These are phyloP conservation scores for Charanyca ferruginea DNA, from an alignment of 2,888 invertebrate genomes.

Conservation along the genomic window DNA sequence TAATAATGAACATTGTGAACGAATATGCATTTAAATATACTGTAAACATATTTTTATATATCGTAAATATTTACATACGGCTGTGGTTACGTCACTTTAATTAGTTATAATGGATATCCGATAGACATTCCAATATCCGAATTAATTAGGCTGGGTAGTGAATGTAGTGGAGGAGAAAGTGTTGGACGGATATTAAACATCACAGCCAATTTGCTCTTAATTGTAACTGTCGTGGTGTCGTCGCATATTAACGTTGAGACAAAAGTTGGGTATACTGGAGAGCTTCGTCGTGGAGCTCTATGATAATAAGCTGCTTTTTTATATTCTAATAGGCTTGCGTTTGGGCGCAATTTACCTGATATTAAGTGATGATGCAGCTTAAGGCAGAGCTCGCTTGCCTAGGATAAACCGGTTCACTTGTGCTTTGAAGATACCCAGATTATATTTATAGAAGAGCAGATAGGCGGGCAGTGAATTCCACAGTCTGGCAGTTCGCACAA, in stretches of 20 bases:
- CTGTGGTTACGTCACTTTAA: constrained; percentile 40
- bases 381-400: no score
- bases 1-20: constrained; percentile 60
- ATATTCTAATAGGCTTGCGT: no score
- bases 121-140: constrained; percentile 41
- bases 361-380: no score
- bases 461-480: no score
- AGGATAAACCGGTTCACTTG: no score
- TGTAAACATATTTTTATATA: constrained; percentile 52
- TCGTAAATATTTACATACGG: constrained; percentile 54
- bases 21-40: constrained; percentile 52
- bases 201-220: constrained; percentile 20
- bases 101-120: constrained; percentile 47
- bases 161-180: constrained; percentile 46
- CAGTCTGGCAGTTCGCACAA: no score
- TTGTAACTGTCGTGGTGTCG: not conserved
- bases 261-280: not conserved
- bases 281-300: not conserved
- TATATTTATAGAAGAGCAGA: no score
- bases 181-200: constrained; percentile 43
- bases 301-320: no score
- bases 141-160: constrained; percentile 40
- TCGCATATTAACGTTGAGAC: not conserved
- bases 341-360: no score
- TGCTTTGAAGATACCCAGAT: no score